Conservation (phyloP, 1,140 invertebrate genomes). For the Rhyacophila brunnea region DNA sequence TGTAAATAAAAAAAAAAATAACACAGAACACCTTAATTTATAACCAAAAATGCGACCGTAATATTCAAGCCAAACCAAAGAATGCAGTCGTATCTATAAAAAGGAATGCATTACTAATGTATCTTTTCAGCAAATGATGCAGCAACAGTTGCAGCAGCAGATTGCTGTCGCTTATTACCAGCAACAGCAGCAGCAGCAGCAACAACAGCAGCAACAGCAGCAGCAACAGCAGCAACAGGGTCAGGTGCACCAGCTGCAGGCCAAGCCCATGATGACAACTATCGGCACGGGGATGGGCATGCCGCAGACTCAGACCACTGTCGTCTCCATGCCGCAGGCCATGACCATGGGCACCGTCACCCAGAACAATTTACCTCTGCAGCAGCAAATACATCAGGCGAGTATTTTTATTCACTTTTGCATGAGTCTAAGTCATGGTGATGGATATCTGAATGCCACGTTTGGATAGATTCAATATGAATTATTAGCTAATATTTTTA, state of each 20-base stretch:
- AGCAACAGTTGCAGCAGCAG: conserved; percentile 34
- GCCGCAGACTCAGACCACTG: neutral
- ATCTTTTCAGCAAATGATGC: conserved; percentile 28
- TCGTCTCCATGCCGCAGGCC: conserved; percentile 4
- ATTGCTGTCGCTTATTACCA: conserved; percentile 18
- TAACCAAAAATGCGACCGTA: too few relatives aligned
- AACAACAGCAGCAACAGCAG: conserved; percentile 39
- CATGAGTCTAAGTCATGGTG: too few relatives aligned
- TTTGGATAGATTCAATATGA: too few relatives aligned
- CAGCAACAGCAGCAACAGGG: conserved; percentile 46
- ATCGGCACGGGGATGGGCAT: neutral
- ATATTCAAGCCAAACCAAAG: too few relatives aligned
- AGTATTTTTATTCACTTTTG: too few relatives aligned
- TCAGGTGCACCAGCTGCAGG: conserved; percentile 20
- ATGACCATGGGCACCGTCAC: neutral
- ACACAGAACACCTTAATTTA: too few relatives aligned
- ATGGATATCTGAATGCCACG: too few relatives aligned
- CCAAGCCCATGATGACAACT: conserved; percentile 16
- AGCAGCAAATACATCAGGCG: neutral
- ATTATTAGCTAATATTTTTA: too few relatives aligned
- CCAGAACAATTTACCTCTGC: neutral
- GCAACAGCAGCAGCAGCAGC: conserved; percentile 47
- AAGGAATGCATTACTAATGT: too few relatives aligned
- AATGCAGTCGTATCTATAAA: too few relatives aligned
- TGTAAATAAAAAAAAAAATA: too few relatives aligned